Evolutionary conservation across 2,797 vertebrate genomes (phyloP), one percentile per base, ranked within the genome.

Genomic region (Muscicapa striata): DNA sequence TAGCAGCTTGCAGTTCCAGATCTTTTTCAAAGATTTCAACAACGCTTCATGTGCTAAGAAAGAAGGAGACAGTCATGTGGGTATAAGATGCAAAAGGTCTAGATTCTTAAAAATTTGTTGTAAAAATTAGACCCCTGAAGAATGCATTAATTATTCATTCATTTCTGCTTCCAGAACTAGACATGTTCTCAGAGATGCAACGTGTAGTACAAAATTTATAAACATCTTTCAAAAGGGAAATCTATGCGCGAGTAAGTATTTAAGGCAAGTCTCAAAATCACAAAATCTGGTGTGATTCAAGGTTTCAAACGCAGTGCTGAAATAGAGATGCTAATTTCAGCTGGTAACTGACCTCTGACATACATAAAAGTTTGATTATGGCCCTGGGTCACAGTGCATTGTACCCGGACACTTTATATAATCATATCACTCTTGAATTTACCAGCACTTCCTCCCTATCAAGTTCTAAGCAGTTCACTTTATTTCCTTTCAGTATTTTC

Each of bases 181-280:
- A 32, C 5, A 26, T 22, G 9, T 43, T 67, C 43, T 67, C 23
- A 23, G 19, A 62, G 11, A 26, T 59, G 6, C 3, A 41, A 79
- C 62, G 7, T 8, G 5, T 41, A 18, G 5, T 27, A 51, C 6
- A 81, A 59, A 54, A 46, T 32, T 58, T 26, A 14, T 51, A 75
- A 80, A 13, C 6, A 5, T 14, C 14, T 61, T 81, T 73, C 27
- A 62, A 54, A 11, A 5, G 46, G 13, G 30, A 82, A 76, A 85
- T 49, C 30, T 29, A 1, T 24, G 5, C 1, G 0, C 1, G 1
- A 12, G 4, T 36, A n/a, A 12, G 8, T 49, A 48, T 61, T 69
- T 61, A 72, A 23, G 14, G 29, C 23, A 93, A 57, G 22, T 67
- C 22, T 59, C 40, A 55, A 55, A 84, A 86, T 58, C 49, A 29